phyloP scores from a whole-genome alignment of 2,113 vertebrate genomes.

The Gallinago paraguaiae region DNA sequence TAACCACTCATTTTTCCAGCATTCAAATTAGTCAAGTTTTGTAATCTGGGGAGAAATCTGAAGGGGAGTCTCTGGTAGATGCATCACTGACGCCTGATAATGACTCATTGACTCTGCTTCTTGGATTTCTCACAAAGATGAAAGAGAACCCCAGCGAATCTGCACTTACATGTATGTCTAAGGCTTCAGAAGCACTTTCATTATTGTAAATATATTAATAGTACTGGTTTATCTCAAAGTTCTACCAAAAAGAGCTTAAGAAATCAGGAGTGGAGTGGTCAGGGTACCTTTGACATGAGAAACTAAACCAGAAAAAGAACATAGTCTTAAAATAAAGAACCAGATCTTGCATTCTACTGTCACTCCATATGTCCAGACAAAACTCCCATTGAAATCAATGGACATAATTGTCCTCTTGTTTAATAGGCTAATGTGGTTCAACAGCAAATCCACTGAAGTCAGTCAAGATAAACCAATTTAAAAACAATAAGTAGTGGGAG shows the following conservation, averaged over 20 bases:
- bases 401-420: background rate
- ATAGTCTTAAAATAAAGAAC: background rate
- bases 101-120: background rate
- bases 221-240: background rate
- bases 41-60: background rate
- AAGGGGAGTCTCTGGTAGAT: background rate
- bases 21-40: background rate
- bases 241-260: background rate
- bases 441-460: conserved; percentile 25
- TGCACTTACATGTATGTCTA: background rate
- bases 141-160: background rate
- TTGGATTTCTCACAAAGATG: background rate
- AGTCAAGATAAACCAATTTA: conserved; percentile 32
- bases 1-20: background rate
- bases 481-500: conserved; percentile 10
- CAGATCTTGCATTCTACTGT: background rate
- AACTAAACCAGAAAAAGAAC: background rate
- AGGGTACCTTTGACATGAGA: background rate
- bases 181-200: background rate
- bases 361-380: background rate
- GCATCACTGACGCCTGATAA: background rate
- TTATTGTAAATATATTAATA: background rate
- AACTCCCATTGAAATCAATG: background rate
- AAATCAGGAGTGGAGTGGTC: background rate
- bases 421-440: conserved; percentile 13